Percentiles rank a stretch among this genome's conserved stretches.
Evolutionary conservation across 1,140 invertebrate genomes (phyloP).

Genomic region (Bombus terrestris): DNA sequence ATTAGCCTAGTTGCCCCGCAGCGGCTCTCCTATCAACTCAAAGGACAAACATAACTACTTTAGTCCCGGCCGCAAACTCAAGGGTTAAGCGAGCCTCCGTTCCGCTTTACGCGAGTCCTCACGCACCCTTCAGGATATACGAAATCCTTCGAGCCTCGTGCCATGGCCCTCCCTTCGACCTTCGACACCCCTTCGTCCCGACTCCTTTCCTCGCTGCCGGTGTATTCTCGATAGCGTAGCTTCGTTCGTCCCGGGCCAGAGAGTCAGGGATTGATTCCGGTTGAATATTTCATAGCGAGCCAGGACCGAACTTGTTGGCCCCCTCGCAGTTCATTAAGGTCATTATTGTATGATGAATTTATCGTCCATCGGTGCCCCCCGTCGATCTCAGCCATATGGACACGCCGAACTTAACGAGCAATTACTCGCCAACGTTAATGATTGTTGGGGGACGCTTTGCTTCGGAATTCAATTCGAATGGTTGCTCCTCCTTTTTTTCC

Average conservation of each 20-base stretch:
- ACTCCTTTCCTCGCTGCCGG: not conserved
- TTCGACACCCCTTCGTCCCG: slow-evolving; percentile 45
- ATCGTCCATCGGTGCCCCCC: slow-evolving; percentile 9
- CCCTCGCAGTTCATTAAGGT: slow-evolving; percentile 72
- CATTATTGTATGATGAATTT: slow-evolving; percentile 76
- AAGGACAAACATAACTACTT: slow-evolving; percentile 83
- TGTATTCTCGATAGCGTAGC: slow-evolving; percentile 12
- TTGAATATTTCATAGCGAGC: slow-evolving; percentile 80
- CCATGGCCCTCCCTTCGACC: slow-evolving; percentile 36
- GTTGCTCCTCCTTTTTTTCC: not conserved
- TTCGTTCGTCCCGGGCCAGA: slow-evolving; percentile 54
- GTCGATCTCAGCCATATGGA: not conserved
- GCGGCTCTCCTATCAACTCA: slow-evolving; percentile 76
- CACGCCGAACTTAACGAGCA: slow-evolving; percentile 66
- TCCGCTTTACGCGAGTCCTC: slow-evolving; percentile 74
- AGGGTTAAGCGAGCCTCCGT: slow-evolving; percentile 81
- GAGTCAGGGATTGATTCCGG: slow-evolving; percentile 79
- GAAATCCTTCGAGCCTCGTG: slow-evolving; percentile 60
- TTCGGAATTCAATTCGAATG: not conserved
- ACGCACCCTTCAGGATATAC: slow-evolving; percentile 66
- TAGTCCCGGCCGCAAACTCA: slow-evolving; percentile 80
- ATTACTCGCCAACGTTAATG: slow-evolving; percentile 59
- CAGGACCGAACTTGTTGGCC: slow-evolving; percentile 70
- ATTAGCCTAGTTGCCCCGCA: slow-evolving; percentile 77
- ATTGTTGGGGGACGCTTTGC: slow-evolving; percentile 29